phyloP scores from a whole-genome alignment of 2,888 invertebrate species.

The Pollenia labialis region DNA sequence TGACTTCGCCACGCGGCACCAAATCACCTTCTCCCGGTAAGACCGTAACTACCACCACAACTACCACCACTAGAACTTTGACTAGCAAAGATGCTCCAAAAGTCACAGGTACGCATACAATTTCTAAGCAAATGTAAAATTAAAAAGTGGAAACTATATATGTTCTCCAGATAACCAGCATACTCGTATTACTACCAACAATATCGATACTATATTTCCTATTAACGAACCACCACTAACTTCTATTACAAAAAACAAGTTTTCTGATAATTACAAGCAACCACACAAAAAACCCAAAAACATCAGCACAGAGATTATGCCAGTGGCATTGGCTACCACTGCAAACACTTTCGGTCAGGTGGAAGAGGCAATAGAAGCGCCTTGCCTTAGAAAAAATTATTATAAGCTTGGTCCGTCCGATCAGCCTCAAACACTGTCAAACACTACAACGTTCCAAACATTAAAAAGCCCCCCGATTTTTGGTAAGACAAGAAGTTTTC shows the following conservation, averaged over 20 bases:
- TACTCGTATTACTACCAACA: conserved; percentile 66
- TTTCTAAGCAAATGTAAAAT: conserved; percentile 73
- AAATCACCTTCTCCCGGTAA: conserved; percentile 77
- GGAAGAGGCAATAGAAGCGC: conserved; percentile 77
- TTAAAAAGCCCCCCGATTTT: conserved; percentile 36
- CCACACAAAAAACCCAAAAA: conserved; percentile 40
- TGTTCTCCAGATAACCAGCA: conserved; percentile 83
- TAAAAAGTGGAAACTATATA: conserved; percentile 77
- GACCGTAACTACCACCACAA: conserved; percentile 70
- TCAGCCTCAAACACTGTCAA: conserved; percentile 73
- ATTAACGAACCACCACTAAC: conserved; percentile 76
- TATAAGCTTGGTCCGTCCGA: conserved; percentile 82
- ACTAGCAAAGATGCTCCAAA: conserved; percentile 75
- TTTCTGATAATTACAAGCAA: conserved; percentile 73
- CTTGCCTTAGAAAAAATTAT: conserved; percentile 79
- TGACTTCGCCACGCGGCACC: conserved; percentile 77
- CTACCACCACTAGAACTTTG: conserved; percentile 75
- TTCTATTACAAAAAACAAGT: conserved; percentile 79
- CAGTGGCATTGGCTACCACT: conserved; percentile 75
- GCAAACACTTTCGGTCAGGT: conserved; percentile 35
- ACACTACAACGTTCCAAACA: neutral
- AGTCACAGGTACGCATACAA: conserved; percentile 81
- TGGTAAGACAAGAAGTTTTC: conserved; percentile 66
- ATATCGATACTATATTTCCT: conserved; percentile 80
- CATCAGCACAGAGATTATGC: conserved; percentile 46